A percentile compares a stretch with the other conserved stretches of the same genome.
Evolutionary conservation across 2,888 invertebrate species (phyloP).

Genomic region (Acleris emargana): DNA sequence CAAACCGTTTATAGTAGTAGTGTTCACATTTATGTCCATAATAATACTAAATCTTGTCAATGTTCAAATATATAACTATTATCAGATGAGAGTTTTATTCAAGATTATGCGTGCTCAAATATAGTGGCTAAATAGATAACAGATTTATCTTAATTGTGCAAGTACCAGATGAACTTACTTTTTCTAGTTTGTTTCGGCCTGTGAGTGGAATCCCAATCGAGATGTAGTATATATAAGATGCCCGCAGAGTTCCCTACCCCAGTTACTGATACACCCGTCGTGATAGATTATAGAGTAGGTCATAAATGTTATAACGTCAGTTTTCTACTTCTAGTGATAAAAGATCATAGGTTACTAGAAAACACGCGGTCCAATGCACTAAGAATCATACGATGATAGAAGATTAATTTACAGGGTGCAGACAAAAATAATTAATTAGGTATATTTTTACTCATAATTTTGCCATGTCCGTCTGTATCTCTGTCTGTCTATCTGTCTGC

Average conservation of each 20-base stretch:
- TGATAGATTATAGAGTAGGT: slow-evolving; percentile 6
- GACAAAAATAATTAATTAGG: background rate
- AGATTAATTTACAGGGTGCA: background rate
- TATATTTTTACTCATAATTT: background rate
- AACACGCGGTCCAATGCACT: background rate
- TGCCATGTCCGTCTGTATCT: background rate
- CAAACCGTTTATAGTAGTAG: too few species aligned
- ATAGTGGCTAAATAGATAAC: too few species aligned
- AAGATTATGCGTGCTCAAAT: too few species aligned
- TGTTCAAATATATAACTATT: too few species aligned
- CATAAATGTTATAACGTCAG: background rate
- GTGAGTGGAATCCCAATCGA: slow-evolving; percentile 1
- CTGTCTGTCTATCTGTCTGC: too few species aligned
- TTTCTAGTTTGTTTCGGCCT: slow-evolving; percentile 31
- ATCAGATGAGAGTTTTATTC: too few species aligned
- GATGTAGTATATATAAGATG: slow-evolving; percentile 17
- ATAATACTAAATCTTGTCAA: too few species aligned
- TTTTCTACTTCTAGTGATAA: slow-evolving; percentile 1
- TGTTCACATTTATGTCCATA: too few species aligned
- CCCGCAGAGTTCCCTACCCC: background rate
- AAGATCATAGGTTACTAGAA: slow-evolving; percentile 10
- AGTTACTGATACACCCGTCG: background rate
- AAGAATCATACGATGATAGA: background rate
- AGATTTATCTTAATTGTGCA: too few species aligned
- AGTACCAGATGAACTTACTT: background rate